Evolutionary conservation across 2,113 vertebrate genomes (phyloP).

Genomic region (Bombycilla garrulus): DNA sequence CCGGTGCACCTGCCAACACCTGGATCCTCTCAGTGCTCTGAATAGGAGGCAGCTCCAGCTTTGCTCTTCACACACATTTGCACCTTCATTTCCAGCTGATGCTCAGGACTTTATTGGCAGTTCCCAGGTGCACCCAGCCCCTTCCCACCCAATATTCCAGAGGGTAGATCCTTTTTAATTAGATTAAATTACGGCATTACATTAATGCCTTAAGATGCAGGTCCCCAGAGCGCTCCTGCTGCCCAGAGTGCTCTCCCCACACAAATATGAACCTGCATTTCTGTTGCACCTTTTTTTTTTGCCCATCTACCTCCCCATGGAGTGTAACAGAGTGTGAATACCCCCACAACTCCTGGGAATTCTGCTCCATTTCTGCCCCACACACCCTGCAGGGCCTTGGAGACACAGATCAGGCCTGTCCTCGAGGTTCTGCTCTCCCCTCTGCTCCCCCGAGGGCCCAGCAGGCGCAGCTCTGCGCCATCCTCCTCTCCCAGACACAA

Average conservation of each 20-base stretch:
- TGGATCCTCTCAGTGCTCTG: background rate
- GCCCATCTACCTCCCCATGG: background rate
- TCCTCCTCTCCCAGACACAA: background rate
- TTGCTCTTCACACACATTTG: background rate
- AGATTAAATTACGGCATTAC: too few species aligned
- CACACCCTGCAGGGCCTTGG: fast-evolving
- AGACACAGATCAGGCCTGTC: fast-evolving
- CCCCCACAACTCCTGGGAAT: fast-evolving
- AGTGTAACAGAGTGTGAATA: fast-evolving
- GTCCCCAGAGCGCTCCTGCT: background rate
- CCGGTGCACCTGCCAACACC: background rate
- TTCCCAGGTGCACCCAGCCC: background rate
- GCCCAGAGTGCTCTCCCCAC: background rate
- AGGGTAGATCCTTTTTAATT: too few species aligned
- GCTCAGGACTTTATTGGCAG: background rate
- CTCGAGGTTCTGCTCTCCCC: background rate
- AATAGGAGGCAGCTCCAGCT: background rate
- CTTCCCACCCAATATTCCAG: background rate
- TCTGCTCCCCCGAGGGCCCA: background rate
- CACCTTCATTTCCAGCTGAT: background rate
- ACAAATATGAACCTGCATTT: background rate
- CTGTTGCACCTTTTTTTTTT: background rate
- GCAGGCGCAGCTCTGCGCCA: background rate
- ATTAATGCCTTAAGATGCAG: background rate
- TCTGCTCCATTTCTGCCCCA: background rate